Evolutionary conservation across 1,140 invertebrate species (phyloP), one percentile per base, ranked within the genome.

Genomic region (Leptopilina clavipes): DNA sequence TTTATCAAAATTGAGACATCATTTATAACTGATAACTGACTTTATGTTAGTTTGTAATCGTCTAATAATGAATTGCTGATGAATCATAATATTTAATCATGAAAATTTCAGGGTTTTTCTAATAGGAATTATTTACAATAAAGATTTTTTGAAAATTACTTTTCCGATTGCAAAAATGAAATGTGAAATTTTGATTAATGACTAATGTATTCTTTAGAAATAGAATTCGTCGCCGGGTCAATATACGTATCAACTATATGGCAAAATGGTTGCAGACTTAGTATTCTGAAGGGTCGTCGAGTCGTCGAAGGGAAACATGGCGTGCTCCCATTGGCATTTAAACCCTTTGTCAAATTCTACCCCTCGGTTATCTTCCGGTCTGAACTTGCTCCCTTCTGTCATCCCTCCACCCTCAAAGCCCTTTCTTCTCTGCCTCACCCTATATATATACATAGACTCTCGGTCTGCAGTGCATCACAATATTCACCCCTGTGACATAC

Each of bases 291-390:
- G 48, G 75, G 48, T 37, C 44, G 22, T 25, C 43, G 45, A 22
- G 72, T 71, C 45, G 72, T 73, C 73, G 65, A 31, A 79, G 72
- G 76, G 75, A 80, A 85, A 85, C 83, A 80, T 77, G 77, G 78
- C 72, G 54, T 76, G 72, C 79, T 79, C 80, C 82, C 82, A 71
- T 71, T 79, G 80, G 78, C 76, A 86, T 86, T 83, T 82, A 83
- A 86, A 83, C 84, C 81, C 84, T 82, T 85, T 84, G 84, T 86
- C 81, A 82, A 81, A 79, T 81, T 81, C 74, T 74, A 56, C 78
- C 76, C 76, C 76, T 80, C 79, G 75, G 37, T 40, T 76, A 77
- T 76, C 75, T 75, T 70, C 73, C 79, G 74, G 72, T 74, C 76
- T 74, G 72, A 78, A 76, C 56, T 31, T 71, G 48, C 19, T 56